Evolutionary conservation across 2,797 vertebrate species (phyloP).

Genomic region (Micropoecilia bifurca): DNA sequence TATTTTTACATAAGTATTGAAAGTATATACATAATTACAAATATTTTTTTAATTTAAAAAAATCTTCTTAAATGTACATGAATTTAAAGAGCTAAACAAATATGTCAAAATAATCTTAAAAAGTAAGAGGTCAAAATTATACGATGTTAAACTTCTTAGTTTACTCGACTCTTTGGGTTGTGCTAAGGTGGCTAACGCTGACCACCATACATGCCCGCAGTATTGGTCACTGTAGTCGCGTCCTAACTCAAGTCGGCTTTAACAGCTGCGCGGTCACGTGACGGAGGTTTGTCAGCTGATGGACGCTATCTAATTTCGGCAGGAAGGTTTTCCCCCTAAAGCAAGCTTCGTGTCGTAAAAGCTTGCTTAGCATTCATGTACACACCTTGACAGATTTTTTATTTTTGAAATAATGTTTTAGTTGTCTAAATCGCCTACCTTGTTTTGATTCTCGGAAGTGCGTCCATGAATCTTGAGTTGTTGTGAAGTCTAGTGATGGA

Average conservation of each 20-base stretch:
- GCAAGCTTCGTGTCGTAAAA: neutral
- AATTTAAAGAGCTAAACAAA: neutral
- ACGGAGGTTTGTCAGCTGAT: conserved; percentile 54
- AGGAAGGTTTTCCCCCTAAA: neutral
- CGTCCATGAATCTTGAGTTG: neutral
- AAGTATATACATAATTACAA: neutral
- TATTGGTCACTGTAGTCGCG: neutral
- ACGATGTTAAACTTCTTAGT: no score
- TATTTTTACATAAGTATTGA: neutral
- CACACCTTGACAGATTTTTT: no score
- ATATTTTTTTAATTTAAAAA: neutral
- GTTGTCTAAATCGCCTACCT: neutral
- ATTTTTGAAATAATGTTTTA: no score
- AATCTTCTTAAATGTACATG: neutral
- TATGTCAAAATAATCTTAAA: neutral
- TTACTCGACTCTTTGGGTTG: neutral
- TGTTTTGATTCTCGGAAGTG: neutral
- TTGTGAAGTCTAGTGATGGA: conserved; percentile 48
- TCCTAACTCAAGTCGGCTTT: neutral
- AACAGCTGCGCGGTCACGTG: conserved; percentile 51
- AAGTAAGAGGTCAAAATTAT: neutral
- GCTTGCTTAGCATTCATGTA: neutral
- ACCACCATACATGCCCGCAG: neutral
- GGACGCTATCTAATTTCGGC: conserved; percentile 36
- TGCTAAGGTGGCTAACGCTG: neutral